Base-by-base conservation (phyloP, 1,140 invertebrate species). In the Sinella curviseta region DNA sequence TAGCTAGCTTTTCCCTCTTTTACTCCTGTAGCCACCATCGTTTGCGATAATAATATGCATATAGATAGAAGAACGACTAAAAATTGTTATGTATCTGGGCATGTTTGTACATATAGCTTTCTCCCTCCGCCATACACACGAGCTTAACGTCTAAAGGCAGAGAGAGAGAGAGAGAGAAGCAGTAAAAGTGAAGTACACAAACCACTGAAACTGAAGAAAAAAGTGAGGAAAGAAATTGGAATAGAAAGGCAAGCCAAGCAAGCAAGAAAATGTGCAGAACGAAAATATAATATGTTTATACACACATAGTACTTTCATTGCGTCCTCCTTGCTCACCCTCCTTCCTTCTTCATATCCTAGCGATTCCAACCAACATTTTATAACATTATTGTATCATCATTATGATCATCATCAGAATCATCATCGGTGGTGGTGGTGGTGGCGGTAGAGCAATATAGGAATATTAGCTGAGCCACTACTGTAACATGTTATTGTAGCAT, bases 161-260 rank as follows among this genome's bases (percentile, higher is more conserved):
- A n/a, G n/a, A n/a, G n/a, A n/a, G n/a, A 48, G 39, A 48, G 39
- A 48, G 39, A 48, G 20, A 48, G 39, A 48, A 48, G 39, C 39
- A 48, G 39, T 48, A 48, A 48, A 48, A 48, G 39, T 48, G 39
- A 48, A 48, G 39, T 48, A 48, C 39, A 48, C 8, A 48, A 48
- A 20, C 39, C 39, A 60, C 14, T 60, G 57, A 26, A 26, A 60
- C 57, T 60, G 57, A 60, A 60, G 39, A 60, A 60, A 60, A 60
- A 60, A 60, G 57, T 60, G 57, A 26, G 24, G 57, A 60, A 60
- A 60, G 57, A 60, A 60, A 60, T 60, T 60, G 57, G 57, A 60
- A 60, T 60, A 26, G 57, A 60, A 60, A 60, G 24, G 8, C 24
- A 60, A 60, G 24, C 57, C n/a, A 4, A 60, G 57, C 57, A 60